These are phyloP conservation scores for Diloba caeruleocephala DNA, from an alignment of 2,888 invertebrate species.

Conservation along the genomic window DNA sequence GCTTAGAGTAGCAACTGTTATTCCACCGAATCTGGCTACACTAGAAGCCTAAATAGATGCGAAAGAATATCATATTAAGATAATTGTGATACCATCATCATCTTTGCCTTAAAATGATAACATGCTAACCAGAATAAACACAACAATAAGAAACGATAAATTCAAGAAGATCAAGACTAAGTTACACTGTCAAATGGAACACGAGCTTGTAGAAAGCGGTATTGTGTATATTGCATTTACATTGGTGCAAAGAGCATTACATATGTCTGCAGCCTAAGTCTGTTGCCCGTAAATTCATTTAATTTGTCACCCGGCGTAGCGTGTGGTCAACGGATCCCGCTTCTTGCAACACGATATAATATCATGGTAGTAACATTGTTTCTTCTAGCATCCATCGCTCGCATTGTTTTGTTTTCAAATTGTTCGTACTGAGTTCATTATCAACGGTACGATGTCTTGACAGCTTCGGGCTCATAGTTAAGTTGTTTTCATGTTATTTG, in stretches of 20 bases:
- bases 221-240: slow-evolving; percentile 39
- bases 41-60: too few species aligned
- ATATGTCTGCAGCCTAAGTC: slow-evolving; percentile 51
- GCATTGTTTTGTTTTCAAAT: slow-evolving; percentile 58
- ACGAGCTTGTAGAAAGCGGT: slow-evolving; percentile 28
- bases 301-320: slow-evolving; percentile 73
- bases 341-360: slow-evolving; percentile 64
- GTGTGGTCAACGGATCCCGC: slow-evolving; percentile 61
- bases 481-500: slow-evolving; percentile 31
- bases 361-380: slow-evolving; percentile 48
- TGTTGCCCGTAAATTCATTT: slow-evolving; percentile 72
- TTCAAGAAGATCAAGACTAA: slow-evolving; percentile 44
- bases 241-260: slow-evolving; percentile 43
- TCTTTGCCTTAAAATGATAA: slow-evolving; percentile 16
- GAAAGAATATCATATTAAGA: too few species aligned
- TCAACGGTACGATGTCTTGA: slow-evolving; percentile 44
- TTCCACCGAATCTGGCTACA: too few species aligned
- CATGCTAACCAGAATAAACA: slow-evolving; percentile 17
- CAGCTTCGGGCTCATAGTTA: slow-evolving; percentile 39
- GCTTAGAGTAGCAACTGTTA: too few species aligned
- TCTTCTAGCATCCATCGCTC: slow-evolving; percentile 35
- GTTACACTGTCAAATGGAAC: slow-evolving; percentile 29
- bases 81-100: too few species aligned
- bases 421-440: slow-evolving; percentile 53
- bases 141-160: slow-evolving; percentile 28